Evolutionary conservation across 2,797 vertebrate species (phyloP).

Genomic region (Propithecus deckenii): DNA sequence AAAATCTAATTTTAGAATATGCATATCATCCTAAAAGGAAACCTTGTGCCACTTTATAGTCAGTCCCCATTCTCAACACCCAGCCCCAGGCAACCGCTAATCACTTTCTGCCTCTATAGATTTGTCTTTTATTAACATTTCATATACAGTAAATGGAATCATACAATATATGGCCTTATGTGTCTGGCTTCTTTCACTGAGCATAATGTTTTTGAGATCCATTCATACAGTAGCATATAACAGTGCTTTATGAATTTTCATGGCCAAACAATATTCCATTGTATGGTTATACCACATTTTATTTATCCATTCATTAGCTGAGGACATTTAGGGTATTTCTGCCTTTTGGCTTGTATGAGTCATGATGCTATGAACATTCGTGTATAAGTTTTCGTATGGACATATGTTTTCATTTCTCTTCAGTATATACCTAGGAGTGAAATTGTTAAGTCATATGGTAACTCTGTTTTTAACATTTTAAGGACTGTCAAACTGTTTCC

Average conservation of each 20-base stretch:
- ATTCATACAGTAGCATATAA: constrained; percentile 6
- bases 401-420: constrained; percentile 36
- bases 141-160: not conserved
- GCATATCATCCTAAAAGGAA: constrained; percentile 1
- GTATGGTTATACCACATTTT: not conserved
- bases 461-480: constrained; percentile 5
- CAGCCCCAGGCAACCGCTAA: not conserved
- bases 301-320: not conserved
- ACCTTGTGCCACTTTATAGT: not conserved
- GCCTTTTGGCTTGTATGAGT: not conserved
- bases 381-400: not conserved
- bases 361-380: not conserved
- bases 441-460: not conserved
- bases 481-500: not conserved
- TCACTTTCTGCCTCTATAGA: not conserved
- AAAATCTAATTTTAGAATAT: constrained; percentile 41
- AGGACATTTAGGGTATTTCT: not conserved
- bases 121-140: not conserved
- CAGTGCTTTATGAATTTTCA: not conserved
- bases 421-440: not conserved
- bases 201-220: not conserved
- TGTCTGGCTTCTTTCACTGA: not conserved
- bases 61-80: not conserved
- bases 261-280: not conserved
- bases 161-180: not conserved